phyloP scores from a whole-genome alignment of 2,113 vertebrate genomes.

The Seriola rivoliana region DNA sequence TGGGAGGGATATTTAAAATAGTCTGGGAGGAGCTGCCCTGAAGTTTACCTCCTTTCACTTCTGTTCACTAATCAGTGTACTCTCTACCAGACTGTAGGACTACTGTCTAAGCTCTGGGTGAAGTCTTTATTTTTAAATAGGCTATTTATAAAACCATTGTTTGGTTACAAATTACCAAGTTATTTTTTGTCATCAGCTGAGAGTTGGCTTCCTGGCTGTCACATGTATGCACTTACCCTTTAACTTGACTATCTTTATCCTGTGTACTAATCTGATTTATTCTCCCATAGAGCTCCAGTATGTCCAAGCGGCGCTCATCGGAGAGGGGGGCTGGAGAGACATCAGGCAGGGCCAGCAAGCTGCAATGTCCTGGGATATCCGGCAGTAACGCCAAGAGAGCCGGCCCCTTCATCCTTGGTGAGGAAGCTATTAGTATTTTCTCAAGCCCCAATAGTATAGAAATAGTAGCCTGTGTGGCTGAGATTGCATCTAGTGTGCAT shows the following conservation, averaged over 20 bases:
- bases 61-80: constrained; percentile 26
- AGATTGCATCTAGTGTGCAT: neutral
- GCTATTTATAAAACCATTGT: constrained; percentile 13
- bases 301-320: constrained; percentile 95
- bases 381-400: constrained; percentile 97
- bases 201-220: neutral
- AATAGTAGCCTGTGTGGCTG: neutral
- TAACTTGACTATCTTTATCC: constrained; percentile 54
- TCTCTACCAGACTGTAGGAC: constrained; percentile 1
- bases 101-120: neutral
- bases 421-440: constrained; percentile 45
- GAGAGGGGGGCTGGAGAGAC: constrained; percentile 97
- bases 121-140: constrained; percentile 21
- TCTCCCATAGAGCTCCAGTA: constrained; percentile 88
- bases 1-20: constrained; percentile 74
- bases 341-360: constrained; percentile 90
- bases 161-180: neutral
- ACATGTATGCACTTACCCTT: constrained; percentile 27
- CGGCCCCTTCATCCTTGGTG: constrained; percentile 97
- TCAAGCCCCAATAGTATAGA: neutral
- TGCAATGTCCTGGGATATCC: constrained; percentile 93
- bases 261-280: constrained; percentile 58
- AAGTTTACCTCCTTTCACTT: constrained; percentile 43
- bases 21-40: constrained; percentile 71
- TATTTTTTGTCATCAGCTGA: constrained; percentile 2